Evolutionary conservation across 2,113 vertebrate species (phyloP).

Genomic region (Marmota flaviventris): DNA sequence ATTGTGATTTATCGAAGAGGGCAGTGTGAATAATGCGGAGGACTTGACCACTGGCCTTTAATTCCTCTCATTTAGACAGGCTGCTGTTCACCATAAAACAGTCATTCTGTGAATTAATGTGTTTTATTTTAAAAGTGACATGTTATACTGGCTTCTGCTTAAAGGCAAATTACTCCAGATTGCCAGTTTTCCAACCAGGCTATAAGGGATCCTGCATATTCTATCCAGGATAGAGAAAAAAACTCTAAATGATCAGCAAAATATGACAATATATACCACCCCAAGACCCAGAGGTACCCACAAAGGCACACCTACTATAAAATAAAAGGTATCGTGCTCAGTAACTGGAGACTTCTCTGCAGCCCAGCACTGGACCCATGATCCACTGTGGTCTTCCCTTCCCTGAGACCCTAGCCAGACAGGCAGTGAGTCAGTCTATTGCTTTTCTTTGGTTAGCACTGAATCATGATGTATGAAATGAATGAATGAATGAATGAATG

Average conservation of each 20-base stretch:
- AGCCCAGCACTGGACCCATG: not conserved
- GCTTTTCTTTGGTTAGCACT: not conserved
- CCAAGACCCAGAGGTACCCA: not conserved
- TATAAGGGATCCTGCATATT: not conserved
- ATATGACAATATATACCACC: not conserved
- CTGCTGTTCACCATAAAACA: slow-evolving; percentile 64
- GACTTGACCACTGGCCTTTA: slow-evolving; percentile 68
- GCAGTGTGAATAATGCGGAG: slow-evolving; percentile 42
- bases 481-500: not conserved
- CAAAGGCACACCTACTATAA: not conserved
- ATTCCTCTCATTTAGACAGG: slow-evolving; percentile 73
- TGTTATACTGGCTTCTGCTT: slow-evolving; percentile 45
- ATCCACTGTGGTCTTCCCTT: not conserved
- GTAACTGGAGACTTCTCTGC: not conserved
- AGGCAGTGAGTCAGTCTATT: not conserved
- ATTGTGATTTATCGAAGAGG: slow-evolving; percentile 58
- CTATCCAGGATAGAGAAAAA: not conserved
- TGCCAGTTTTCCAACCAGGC: not conserved
- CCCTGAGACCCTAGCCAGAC: not conserved
- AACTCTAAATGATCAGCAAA: not conserved
- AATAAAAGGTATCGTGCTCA: not conserved
- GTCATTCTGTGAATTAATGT: slow-evolving; percentile 73
- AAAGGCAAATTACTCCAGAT: slow-evolving; percentile 61
- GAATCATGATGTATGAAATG: not conserved
- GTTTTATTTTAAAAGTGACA: slow-evolving; percentile 75